A percentile compares a stretch with the other conserved stretches of the same genome.
Conservation (phyloP, 2,113 vertebrate genomes). For the Talpa occidentalis region DNA sequence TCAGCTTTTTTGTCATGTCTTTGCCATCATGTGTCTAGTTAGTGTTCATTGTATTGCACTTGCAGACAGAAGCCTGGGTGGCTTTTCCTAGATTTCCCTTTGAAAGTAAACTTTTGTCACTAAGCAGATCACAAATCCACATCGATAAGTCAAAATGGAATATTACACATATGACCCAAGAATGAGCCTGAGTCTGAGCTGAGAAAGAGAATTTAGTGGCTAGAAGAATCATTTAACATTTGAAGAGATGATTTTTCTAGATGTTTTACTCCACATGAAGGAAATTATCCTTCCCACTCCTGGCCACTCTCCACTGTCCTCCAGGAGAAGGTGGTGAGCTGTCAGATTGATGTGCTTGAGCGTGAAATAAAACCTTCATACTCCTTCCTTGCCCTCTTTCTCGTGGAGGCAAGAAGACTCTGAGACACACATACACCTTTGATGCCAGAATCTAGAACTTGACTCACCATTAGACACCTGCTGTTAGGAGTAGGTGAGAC, state of each 20-base stretch:
- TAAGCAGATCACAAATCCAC: neutral
- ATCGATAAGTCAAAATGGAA: neutral
- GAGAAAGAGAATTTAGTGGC: neutral
- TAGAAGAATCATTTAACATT: neutral
- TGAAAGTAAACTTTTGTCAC: neutral
- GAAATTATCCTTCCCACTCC: neutral
- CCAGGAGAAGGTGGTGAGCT: neutral
- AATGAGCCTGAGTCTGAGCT: neutral
- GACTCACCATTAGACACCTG: neutral
- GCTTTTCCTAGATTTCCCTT: neutral
- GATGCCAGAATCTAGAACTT: neutral
- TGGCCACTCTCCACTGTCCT: neutral
- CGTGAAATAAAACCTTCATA: neutral
- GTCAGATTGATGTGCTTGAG: neutral
- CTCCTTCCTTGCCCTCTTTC: neutral
- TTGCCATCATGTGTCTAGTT: neutral
- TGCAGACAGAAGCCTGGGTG: neutral
- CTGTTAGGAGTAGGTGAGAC: neutral
- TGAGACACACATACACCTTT: neutral
- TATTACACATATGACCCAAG: neutral
- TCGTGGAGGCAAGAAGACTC: neutral
- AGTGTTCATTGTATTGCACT: neutral
- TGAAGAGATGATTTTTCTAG: neutral
- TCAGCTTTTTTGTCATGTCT: neutral
- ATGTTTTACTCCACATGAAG: neutral